Evolutionary conservation across 2,797 vertebrate species (phyloP).

Genomic region (Oreochromis grahami): DNA sequence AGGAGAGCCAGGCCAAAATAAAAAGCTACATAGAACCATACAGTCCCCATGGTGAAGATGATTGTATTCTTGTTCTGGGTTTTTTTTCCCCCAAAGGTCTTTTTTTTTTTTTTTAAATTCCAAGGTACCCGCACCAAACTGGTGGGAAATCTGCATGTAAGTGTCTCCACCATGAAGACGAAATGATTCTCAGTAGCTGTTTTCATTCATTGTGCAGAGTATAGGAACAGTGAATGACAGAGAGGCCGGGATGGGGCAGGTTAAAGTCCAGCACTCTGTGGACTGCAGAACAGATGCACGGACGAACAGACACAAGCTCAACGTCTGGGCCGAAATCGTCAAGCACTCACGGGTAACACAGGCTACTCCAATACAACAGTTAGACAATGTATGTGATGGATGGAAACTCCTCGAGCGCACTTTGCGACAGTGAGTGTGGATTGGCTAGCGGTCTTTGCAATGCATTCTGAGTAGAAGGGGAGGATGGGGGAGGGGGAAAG

Average conservation of each 20-base stretch:
- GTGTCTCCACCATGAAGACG: slow-evolving; percentile 63
- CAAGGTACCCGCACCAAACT: background rate
- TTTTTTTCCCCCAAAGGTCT: background rate
- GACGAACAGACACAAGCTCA: slow-evolving; percentile 66
- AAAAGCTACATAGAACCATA: slow-evolving; percentile 65
- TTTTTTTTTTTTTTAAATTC: background rate
- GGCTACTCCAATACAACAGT: slow-evolving; percentile 70
- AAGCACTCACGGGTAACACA: slow-evolving; percentile 72
- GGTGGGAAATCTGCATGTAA: slow-evolving; percentile 4
- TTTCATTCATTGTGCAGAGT: slow-evolving; percentile 69
- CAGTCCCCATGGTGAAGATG: slow-evolving; percentile 62
- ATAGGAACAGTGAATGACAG: slow-evolving; percentile 67
- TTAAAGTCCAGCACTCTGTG: slow-evolving; percentile 70
- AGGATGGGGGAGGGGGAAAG: slow-evolving; percentile 55
- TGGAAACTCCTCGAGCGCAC: slow-evolving; percentile 72
- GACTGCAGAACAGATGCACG: slow-evolving; percentile 68
- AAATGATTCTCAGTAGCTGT: slow-evolving; percentile 65
- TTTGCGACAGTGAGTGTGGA: slow-evolving; percentile 73
- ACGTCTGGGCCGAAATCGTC: slow-evolving; percentile 60
- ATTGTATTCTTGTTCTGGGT: slow-evolving; percentile 5
- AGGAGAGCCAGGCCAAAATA: slow-evolving; percentile 69
- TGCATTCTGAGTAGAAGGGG: slow-evolving; percentile 72
- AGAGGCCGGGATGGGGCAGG: slow-evolving; percentile 66
- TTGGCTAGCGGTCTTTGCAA: slow-evolving; percentile 72
- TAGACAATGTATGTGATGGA: slow-evolving; percentile 75